Evolutionary conservation across 2,113 vertebrate genomes (phyloP), one percentile per base, ranked within the genome.

Genomic region (Nothocercus nigrocapillus): DNA sequence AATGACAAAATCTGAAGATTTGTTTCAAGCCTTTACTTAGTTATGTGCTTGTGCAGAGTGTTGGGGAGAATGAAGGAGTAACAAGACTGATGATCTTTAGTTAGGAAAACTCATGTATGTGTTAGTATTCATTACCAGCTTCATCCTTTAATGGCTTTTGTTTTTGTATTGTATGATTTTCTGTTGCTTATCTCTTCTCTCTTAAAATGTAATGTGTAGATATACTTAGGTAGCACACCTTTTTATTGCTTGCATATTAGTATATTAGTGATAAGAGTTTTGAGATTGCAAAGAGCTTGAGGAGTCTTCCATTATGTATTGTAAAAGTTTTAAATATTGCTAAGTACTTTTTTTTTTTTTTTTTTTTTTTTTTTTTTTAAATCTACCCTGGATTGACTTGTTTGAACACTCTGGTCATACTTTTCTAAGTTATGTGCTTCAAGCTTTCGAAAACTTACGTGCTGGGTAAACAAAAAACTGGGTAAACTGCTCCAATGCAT

Each of bases 31-130:
- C 5, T 25, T 25, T 47, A 5, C 89, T 75, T 44, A 68, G 9
- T 25, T 49, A 58, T 66, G 38, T n/a, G 54, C 10, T 70, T 61
- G 88, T 25, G 3, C 3, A 25, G 28, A 5, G 2, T 15, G 5
- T 16, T 80, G 27, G 66, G 56, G 34, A 76, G 88, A 58, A 77
- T 0, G 0, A 4, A 22, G 44, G 28, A 40, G 17, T 2, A 40
- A 9, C 7, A 64, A 30, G 8, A 18, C 12, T 63, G 51, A 42
- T 67, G 2, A 64, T 18, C 8, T 83, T 53, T 18, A 56, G 13
- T 63, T 81, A 25, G 0, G 0, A 18, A 67, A 73, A 11, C 9
- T 40, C 68, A 34, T 19, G n/a, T 45, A 34, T 2, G 0, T 0
- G 0, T 2, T 11, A 56, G 8, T 22, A 74, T 74, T 10, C 6